phyloP scores from a whole-genome alignment of 2,797 vertebrate genomes.

The Coregonus sp. region DNA sequence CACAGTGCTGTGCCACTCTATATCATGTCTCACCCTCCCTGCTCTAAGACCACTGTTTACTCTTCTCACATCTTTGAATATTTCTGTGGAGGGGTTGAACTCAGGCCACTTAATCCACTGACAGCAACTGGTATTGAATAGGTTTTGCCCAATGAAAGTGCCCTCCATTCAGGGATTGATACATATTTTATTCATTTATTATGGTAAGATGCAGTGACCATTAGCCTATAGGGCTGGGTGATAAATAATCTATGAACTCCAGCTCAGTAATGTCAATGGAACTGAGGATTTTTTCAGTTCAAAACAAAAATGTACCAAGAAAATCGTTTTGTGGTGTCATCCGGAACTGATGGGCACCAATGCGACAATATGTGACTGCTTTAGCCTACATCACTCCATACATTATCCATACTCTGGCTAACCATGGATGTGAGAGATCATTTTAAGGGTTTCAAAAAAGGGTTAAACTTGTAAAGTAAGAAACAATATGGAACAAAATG shows the following conservation, averaged over 20 bases:
- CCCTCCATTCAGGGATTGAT: background rate
- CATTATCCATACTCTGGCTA: no score
- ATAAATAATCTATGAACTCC: background rate
- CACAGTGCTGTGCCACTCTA: conserved; percentile 16
- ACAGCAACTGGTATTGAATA: background rate
- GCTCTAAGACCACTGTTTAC: conserved; percentile 29
- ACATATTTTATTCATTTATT: background rate
- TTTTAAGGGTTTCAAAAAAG: no score
- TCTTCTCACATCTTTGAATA: conserved; percentile 38
- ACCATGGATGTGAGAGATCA: no score
- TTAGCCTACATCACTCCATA: no score
- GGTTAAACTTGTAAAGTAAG: background rate
- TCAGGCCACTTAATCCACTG: background rate
- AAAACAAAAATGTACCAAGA: no score
- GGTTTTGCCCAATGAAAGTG: background rate
- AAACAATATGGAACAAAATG: background rate
- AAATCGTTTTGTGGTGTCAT: no score
- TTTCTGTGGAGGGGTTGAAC: conserved; percentile 25
- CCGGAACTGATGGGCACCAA: no score
- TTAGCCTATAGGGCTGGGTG: background rate
- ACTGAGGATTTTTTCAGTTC: background rate
- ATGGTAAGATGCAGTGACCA: background rate
- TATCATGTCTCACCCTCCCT: conserved; percentile 7
- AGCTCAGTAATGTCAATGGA: background rate
- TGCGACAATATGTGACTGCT: no score